Evolutionary conservation across 2,888 invertebrate species (phyloP), one percentile per base, ranked within the genome.

Genomic region (Brachyopa scutellaris): DNA sequence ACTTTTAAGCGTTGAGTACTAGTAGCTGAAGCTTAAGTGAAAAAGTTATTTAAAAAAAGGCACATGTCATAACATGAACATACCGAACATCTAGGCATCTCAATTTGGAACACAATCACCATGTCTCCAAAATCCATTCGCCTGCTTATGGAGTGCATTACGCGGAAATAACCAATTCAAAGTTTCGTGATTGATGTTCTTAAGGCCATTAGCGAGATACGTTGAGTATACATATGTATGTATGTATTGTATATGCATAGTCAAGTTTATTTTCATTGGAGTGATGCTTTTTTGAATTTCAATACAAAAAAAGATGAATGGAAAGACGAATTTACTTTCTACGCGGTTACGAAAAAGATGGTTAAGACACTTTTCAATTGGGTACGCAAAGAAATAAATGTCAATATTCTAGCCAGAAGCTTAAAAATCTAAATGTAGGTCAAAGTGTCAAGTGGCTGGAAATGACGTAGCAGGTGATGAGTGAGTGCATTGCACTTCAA

Each of bases 261-360:
- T n/a, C n/a, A n/a, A 9, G 9, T 11, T 29, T 36, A 8, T 47
- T 67, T 45, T 67, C 55, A 15, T 23, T 31, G 29, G 13, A n/a
- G n/a, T 9, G 70, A n/a, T 15, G 45, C 33, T 62, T 53, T 61
- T 61, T 70, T 51, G n/a, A 40, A 40, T 31, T 69, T 17, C 47
- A 53, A 53, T 42, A 15, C 40, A 51, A 38, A n/a, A 57, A n/a
- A 26, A 42, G 0, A 26, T n/a, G 19, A 8, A 15, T 15, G 15
- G 53, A 49, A 31, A 55, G 57, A 45, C 31, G 47, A 21, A 38
- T 61, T 33, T 36, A 72, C 72, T 72, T 72, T 72, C 72, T 72
- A 62, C n/a, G 23, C 4, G 51, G 49, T 8, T 13, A 33, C 31
- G 33, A 49, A 45, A 49, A n/a, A 15, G 57, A 11, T 19, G 69